Percentiles rank a stretch among this genome's conserved stretches.
Conservation (phyloP, 2,888 invertebrate genomes). For the Actias luna region DNA sequence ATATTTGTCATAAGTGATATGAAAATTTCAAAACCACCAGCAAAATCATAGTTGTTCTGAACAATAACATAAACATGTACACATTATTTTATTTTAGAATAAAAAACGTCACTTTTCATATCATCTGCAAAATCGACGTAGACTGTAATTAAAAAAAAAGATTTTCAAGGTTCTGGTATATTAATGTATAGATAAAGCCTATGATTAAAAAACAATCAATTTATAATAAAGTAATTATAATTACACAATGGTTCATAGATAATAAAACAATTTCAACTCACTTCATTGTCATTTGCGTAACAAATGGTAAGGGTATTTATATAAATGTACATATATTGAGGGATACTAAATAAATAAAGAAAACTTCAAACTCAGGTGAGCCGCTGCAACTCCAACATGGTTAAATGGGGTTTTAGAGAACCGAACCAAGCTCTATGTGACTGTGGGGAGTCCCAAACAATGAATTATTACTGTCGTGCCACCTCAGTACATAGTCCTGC, state of each 20-base stretch:
- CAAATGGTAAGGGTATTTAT: not conserved
- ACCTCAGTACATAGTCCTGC: too few species aligned
- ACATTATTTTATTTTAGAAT: not conserved
- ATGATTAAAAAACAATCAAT: not conserved
- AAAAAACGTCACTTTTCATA: not conserved
- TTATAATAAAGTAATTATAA: not conserved
- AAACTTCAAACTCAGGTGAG: too few species aligned
- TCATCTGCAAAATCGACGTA: not conserved
- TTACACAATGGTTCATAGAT: not conserved
- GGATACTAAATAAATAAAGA: too few species aligned
- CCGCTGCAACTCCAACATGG: too few species aligned
- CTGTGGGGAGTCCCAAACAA: too few species aligned
- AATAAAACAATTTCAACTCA: not conserved
- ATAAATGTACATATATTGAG: not conserved
- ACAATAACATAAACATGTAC: not conserved
- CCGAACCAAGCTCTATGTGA: too few species aligned
- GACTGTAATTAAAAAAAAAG: not conserved
- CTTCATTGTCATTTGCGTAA: not conserved
- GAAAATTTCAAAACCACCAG: too few species aligned
- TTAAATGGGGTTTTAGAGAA: too few species aligned
- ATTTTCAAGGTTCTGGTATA: not conserved
- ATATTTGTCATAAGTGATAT: too few species aligned
- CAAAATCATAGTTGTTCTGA: too few species aligned
- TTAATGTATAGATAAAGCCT: not conserved
- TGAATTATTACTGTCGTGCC: not conserved